Percentiles rank a stretch among this genome's conserved stretches.
phyloP scores from a whole-genome alignment of 2,888 invertebrate genomes.

The Agriopis aurantiaria region DNA sequence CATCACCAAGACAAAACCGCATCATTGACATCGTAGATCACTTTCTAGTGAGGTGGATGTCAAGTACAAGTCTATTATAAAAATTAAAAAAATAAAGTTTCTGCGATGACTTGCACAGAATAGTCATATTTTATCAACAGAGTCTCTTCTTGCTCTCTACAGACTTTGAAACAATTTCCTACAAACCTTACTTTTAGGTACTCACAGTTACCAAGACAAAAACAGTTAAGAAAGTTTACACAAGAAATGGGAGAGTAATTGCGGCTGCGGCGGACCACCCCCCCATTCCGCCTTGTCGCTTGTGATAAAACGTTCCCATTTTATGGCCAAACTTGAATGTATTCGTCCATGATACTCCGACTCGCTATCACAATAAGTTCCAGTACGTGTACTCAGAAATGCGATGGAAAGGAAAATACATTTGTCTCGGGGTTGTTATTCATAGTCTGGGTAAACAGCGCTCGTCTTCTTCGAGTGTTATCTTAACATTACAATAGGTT shows the following conservation, averaged over 20 bases:
- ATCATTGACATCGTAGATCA: no score
- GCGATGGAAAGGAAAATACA: conserved; percentile 48
- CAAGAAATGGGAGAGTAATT: conserved; percentile 62
- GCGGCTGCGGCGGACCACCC: conserved; percentile 51
- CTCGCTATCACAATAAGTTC: conserved; percentile 51
- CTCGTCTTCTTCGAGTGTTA: conserved; percentile 50
- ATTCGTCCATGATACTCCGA: conserved; percentile 39
- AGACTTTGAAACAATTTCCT: conserved; percentile 19
- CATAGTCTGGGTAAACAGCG: conserved; percentile 40
- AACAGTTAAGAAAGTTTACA: conserved; percentile 54
- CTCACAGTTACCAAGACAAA: conserved; percentile 33
- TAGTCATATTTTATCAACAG: conserved; percentile 10
- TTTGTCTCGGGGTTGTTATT: conserved; percentile 43
- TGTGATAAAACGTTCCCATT: conserved; percentile 58
- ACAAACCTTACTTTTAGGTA: conserved; percentile 29
- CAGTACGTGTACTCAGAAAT: conserved; percentile 46
- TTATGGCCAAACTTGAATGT: conserved; percentile 60
- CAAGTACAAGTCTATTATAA: no score
- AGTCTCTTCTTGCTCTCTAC: not conserved
- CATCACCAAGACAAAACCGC: no score
- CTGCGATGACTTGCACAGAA: not conserved
- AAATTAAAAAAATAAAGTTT: not conserved
- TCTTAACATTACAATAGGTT: conserved; percentile 63
- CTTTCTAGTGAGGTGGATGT: no score
- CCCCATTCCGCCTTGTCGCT: conserved; percentile 49